Base-by-base conservation (phyloP, 2,888 invertebrate species). In the Salticus scenicus region DNA sequence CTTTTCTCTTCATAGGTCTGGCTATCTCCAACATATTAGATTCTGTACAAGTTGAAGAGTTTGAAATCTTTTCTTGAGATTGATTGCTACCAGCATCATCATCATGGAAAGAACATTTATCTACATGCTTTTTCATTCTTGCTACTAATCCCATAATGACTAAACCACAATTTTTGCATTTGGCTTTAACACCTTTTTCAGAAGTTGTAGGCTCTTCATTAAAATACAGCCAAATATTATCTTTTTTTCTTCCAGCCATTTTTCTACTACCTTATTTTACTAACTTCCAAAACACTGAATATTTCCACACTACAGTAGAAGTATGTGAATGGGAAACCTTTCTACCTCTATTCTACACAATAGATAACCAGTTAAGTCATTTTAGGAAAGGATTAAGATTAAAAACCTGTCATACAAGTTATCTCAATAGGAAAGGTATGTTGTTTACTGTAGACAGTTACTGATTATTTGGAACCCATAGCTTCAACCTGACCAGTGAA, bases 101-200 rank as follows among this genome's bases (percentile, higher is more conserved):
- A 10, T 37, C 37, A 37, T 4, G 10, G 37, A 10, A 37, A 10
- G 17, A 47, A n/a, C 47, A 47, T n/a, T 47, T 10, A 47, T 47
- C 47, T n/a, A 47, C 47, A 47, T 47, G 47, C 17, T 5, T 14
- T 47, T 47, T 47, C n/a, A 47, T 47, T 47, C n/a, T 47, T 47
- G 47, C 47, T n/a, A 47, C 47, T 47, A 47, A 47, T 47, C 47
- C 47, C 47, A 47, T 47, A 1, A 47, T 47, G 2, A 47, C 47
- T 47, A 12, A 12, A 12, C 47, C 47, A 47, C 47, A 47, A 14
- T 17, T 47, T 17, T 47, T 47, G n/a, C 47, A 47, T 47, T 47
- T 47, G 12, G 47, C 47, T n/a, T 47, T 47, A 47, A 47, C 47
- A 47, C 47, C 47, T 47, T 47, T 47, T 47, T 17, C 47, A 47